Conservation (phyloP, 2,797 vertebrate species). For the Sebastes cheni region DNA sequence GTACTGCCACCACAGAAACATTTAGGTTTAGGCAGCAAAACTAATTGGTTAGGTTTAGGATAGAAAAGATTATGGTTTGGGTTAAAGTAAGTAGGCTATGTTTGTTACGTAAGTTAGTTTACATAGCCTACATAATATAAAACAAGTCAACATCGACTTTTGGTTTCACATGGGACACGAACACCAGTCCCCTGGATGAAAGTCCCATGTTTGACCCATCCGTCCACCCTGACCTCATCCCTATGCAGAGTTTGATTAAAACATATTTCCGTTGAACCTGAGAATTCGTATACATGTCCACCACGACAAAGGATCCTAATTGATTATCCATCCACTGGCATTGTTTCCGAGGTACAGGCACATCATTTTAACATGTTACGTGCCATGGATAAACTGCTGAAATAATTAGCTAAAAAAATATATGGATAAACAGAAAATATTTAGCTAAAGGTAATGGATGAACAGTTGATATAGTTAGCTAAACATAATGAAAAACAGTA, state of each 20-base stretch:
- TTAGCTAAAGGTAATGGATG: too few species aligned
- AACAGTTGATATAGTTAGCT: not conserved
- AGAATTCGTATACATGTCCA: not conserved
- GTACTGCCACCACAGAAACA: too few species aligned
- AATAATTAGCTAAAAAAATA: not conserved
- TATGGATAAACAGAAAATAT: too few species aligned
- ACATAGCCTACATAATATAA: too few species aligned
- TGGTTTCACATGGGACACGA: not conserved
- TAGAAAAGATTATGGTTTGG: too few species aligned
- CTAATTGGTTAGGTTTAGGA: too few species aligned
- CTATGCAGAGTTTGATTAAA: not conserved
- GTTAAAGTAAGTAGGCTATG: too few species aligned
- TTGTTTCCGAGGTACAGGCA: not conserved
- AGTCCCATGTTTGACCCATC: not conserved
- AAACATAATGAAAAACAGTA: too few species aligned
- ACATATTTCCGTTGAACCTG: not conserved
- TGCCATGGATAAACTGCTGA: too few species aligned
- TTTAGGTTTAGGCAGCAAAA: too few species aligned
- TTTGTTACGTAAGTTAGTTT: too few species aligned
- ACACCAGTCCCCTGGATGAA: not conserved
- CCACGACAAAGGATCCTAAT: not conserved
- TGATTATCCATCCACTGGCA: not conserved
- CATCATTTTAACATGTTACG: not conserved
- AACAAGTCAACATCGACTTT: too few species aligned
- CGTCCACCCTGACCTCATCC: not conserved